These are phyloP conservation scores for Microctenopoma lineatum DNA, from an alignment of 2,797 vertebrate genomes.

Conservation along the genomic window DNA sequence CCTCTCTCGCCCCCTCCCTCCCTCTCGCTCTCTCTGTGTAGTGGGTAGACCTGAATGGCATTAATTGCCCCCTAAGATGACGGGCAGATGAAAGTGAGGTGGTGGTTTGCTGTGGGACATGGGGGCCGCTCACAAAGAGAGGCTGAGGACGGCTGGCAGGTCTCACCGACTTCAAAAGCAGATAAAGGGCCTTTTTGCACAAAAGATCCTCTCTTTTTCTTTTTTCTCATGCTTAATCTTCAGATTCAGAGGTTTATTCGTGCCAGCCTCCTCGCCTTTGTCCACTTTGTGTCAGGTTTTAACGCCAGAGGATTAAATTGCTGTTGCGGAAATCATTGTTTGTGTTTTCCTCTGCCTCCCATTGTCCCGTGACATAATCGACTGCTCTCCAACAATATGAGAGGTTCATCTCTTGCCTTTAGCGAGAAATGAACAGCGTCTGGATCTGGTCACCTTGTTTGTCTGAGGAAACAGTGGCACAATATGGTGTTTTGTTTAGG, in stretches of 20 bases:
- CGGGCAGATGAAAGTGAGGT: constrained; percentile 79
- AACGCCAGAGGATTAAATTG: constrained; percentile 78
- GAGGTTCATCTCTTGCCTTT: constrained; percentile 65
- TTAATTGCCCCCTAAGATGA: constrained; percentile 83
- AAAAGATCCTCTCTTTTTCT: constrained; percentile 64
- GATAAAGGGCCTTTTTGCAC: constrained; percentile 76
- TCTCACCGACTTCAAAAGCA: constrained; percentile 81
- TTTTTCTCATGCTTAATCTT: constrained; percentile 72
- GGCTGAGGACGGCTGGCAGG: constrained; percentile 76
- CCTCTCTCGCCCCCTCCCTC: constrained; percentile 1
- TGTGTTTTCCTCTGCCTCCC: constrained; percentile 69
- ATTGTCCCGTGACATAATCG: constrained; percentile 72
- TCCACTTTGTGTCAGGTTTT: constrained; percentile 78
- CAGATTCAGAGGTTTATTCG: constrained; percentile 70
- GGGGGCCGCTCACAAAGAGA: constrained; percentile 70
- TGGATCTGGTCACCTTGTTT: constrained; percentile 63
- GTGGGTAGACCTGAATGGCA: constrained; percentile 74
- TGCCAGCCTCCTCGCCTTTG: constrained; percentile 72
- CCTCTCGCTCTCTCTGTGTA: constrained; percentile 21
- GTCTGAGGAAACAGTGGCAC: constrained; percentile 43
- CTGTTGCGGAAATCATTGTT: constrained; percentile 79
- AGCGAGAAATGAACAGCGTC: constrained; percentile 60
- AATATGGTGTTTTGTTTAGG: constrained; percentile 60
- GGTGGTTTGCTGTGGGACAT: constrained; percentile 72
- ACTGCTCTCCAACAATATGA: constrained; percentile 60